phyloP scores from a whole-genome alignment of 2,797 vertebrate genomes.

The Hypotaenidia philippensis region DNA sequence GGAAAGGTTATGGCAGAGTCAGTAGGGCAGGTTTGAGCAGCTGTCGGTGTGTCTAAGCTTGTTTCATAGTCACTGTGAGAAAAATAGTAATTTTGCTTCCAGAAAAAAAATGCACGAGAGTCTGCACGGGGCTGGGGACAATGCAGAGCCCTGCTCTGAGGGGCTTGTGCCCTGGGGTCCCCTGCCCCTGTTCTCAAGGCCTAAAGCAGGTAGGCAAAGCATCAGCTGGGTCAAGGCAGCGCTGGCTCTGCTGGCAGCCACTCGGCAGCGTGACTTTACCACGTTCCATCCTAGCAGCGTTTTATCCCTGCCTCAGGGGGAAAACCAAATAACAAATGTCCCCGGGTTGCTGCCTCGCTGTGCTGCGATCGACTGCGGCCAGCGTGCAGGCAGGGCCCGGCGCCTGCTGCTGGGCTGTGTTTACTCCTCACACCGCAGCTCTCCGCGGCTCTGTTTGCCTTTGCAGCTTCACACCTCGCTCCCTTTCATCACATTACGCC shows the following conservation, averaged over 20 bases:
- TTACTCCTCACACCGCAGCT: background rate
- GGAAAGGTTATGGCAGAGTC: background rate
- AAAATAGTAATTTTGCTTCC: background rate
- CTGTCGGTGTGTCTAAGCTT: background rate
- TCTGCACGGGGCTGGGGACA: background rate
- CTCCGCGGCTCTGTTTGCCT: rapidly evolving
- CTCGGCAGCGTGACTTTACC: rapidly evolving
- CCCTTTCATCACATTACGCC: background rate
- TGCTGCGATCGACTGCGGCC: rapidly evolving
- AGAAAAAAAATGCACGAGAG: background rate
- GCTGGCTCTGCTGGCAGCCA: background rate
- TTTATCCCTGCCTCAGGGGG: background rate
- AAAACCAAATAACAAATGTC: background rate
- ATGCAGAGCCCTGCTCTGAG: background rate
- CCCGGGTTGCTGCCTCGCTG: rapidly evolving
- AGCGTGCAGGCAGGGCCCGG: background rate
- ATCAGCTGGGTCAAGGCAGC: background rate
- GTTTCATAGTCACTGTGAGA: background rate
- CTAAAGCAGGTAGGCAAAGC: background rate
- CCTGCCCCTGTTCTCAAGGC: background rate
- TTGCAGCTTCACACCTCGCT: background rate
- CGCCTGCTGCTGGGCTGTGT: background rate
- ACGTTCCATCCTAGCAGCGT: rapidly evolving
- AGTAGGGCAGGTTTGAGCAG: background rate
- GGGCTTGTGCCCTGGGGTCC: background rate